Evolutionary conservation across 2,888 invertebrate genomes (phyloP).

Genomic region (Escarpia spicata): DNA sequence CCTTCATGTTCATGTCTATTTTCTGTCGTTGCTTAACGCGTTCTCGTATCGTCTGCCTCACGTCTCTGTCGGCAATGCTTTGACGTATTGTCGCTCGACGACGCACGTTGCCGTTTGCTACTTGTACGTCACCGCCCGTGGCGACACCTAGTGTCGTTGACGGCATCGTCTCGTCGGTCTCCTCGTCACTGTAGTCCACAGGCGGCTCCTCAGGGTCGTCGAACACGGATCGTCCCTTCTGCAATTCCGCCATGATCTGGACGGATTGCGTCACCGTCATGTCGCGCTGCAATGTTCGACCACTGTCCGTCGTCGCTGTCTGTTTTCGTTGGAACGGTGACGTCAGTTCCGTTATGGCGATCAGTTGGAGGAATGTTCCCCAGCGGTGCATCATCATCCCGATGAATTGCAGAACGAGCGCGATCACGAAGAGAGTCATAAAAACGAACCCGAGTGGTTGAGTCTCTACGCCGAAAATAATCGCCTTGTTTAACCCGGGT

Average conservation of each 20-base stretch:
- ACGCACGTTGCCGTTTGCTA: not conserved
- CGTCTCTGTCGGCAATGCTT: not conserved
- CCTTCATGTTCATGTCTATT: not conserved
- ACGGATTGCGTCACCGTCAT: not conserved
- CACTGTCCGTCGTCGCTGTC: not conserved
- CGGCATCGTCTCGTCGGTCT: not conserved
- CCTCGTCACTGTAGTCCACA: not conserved
- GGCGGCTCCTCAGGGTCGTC: not conserved
- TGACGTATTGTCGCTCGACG: not conserved
- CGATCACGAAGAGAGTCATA: conserved; percentile 51
- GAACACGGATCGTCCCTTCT: not conserved
- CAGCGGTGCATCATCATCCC: conserved; percentile 61
- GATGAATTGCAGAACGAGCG: conserved; percentile 56
- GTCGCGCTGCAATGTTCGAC: not conserved
- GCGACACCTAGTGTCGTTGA: not conserved
- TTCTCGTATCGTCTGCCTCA: not conserved
- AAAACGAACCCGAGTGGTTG: conserved; percentile 53
- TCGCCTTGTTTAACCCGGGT: not conserved
- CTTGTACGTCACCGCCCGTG: not conserved
- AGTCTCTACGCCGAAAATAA: conserved; percentile 20
- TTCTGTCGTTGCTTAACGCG: not conserved
- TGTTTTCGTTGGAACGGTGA: not conserved
- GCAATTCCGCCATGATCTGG: not conserved
- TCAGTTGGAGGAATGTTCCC: conserved; percentile 58
- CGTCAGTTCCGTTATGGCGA: conserved; percentile 50